Evolutionary conservation across 2,113 vertebrate genomes (phyloP), one percentile per base, ranked within the genome.

Genomic region (Nycticryphes semicollaris): DNA sequence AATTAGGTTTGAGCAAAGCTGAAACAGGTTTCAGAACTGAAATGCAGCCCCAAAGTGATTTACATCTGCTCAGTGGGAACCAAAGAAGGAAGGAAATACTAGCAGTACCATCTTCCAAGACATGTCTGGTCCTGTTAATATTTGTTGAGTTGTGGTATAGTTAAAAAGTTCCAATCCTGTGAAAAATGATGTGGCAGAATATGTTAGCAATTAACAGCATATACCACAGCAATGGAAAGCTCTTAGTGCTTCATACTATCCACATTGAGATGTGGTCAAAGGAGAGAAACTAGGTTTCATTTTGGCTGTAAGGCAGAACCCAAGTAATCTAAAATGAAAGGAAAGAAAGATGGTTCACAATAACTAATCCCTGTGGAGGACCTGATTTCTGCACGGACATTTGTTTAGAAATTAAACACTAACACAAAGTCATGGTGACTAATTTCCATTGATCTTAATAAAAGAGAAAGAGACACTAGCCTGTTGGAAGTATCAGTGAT

Each of bases 171-270:
- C 82, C 84, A 91, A 54, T 89, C 66, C 53, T 94, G 80, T 90
- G 83, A 96, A 97, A 97, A 97, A 94, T 54, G 89, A 95, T 94
- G 84, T 92, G 93, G 93, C 43, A 76, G 77, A 96, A 91, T 92
- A 70, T 97, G 96, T 97, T 97, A 94, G 73, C 92, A 94, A 97
- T 98, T 97, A 98, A 86, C 94, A 83, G 67, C 63, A 27, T 80
- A 94, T 84, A 92, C 94, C 90, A 89, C 89, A 93, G 87, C 87
- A 94, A 69, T 96, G 92, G 89, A 97, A 95, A 93, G 82, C 95
- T 67, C 85, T 81, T 91, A 91, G 91, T 77, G 69, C 48, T 88
- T 95, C 43, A 11, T 96, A 90, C 54, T 97, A 95, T 87, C 92
- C 91, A 73, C 90, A 93, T 15, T 87, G 96, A 96, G 96, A 96